Percentiles rank a stretch among this genome's conserved stretches.
These are phyloP conservation scores for Cercocebus atys DNA, from an alignment of 2,113 vertebrate species.

Conservation along the genomic window DNA sequence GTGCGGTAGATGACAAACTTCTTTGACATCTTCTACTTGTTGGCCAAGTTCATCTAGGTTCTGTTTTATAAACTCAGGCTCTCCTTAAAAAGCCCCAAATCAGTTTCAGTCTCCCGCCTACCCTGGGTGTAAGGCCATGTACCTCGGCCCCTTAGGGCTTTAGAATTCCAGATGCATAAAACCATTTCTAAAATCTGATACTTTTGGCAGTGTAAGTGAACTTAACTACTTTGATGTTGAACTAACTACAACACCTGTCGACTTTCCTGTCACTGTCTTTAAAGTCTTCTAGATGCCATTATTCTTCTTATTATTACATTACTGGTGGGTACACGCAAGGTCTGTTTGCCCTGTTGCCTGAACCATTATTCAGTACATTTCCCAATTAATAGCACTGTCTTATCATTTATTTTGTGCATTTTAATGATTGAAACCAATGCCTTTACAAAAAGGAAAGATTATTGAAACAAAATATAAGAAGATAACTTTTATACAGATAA, in stretches of 20 bases:
- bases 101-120: background rate
- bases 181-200: background rate
- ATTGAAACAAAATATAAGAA: background rate
- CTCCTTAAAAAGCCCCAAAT: background rate
- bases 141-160: background rate
- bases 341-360: background rate
- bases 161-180: background rate
- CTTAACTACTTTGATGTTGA: background rate
- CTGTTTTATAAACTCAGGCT: background rate
- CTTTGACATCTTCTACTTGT: background rate
- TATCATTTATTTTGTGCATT: background rate
- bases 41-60: background rate
- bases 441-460: background rate
- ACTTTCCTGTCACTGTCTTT: background rate
- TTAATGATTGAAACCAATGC: background rate
- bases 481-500: background rate
- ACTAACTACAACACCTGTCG: background rate
- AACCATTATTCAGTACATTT: background rate
- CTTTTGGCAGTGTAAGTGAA: background rate
- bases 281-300: background rate
- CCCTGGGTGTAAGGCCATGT: rapidly evolving
- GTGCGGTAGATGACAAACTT: background rate
- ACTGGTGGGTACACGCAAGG: background rate
- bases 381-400: background rate
- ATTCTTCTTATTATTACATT: background rate